Evolutionary conservation across 2,888 invertebrate genomes (phyloP), one percentile per base, ranked within the genome.

Genomic region (Listrodromus nycthemerus): DNA sequence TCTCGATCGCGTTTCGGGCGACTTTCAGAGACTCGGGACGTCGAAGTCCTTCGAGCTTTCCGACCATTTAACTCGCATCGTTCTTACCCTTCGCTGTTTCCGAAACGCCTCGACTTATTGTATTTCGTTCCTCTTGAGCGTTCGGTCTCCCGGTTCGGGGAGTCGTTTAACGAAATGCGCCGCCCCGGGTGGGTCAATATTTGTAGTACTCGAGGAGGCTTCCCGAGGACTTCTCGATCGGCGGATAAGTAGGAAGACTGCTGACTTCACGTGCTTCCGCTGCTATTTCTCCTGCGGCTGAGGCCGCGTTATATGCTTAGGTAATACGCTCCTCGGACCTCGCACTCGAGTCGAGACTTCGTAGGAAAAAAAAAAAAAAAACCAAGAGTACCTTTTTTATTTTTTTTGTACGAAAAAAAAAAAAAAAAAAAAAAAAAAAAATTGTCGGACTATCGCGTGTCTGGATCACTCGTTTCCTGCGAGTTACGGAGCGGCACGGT

Each of bases 111-210:
- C 24, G 27, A 33, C 63, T 80, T 61, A 63, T 63, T 21, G 48
- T 45, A 61, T n/a, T 27, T 27, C 41, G 45, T 66, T 33, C 63
- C 30, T 67, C 33, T 71, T 66, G 41, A 16, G 50, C 70, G 45
- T 21, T 33, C 70, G 65, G 55, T 71, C 82, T 27, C 84, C 82
- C 77, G 85, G 85, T 75, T 80, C 1, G 87, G 78, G 88, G 85
- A 90, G 91, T 90, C 91, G 91, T 91, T 92, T 90, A 89, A 91
- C 87, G 90, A 91, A 81, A 89, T 82, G 80, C 88, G 85, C 86
- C 86, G 89, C 87, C 82, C 89, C 88, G 86, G 86, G 86, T 89
- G 86, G 87, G 90, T 89, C 91, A 92, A 92, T 92, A 92, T 92
- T 92, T 92, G 92, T 89, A 83, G 86, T 90, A 87, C 89, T 91